These are phyloP conservation scores for Uromys caudimaculatus DNA, from an alignment of 2,797 vertebrate genomes.

Conservation along the genomic window DNA sequence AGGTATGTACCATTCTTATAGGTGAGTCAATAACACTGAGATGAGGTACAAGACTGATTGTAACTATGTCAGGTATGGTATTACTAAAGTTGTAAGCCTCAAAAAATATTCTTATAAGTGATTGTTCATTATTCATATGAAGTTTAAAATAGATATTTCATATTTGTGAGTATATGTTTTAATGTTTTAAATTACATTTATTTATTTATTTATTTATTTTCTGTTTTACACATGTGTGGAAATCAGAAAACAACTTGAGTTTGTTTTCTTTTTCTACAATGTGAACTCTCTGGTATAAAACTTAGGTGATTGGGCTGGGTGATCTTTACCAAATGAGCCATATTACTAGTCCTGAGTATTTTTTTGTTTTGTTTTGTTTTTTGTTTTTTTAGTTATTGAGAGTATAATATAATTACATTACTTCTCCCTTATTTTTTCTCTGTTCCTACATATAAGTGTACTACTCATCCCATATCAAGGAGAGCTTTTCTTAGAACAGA, in stretches of 20 bases:
- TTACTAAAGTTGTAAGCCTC: neutral
- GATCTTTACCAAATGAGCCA: neutral
- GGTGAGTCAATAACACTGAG: neutral
- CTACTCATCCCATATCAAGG: neutral
- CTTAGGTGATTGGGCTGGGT: neutral
- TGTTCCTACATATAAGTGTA: neutral
- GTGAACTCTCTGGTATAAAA: neutral
- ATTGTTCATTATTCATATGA: neutral
- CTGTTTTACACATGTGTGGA: neutral
- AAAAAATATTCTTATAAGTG: constrained; percentile 38
- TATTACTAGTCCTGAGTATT: neutral
- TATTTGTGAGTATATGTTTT: neutral
- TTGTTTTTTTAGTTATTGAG: neutral
- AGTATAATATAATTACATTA: neutral
- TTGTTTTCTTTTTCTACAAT: neutral
- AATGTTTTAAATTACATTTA: neutral
- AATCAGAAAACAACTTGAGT: neutral
- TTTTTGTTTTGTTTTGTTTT: neutral
- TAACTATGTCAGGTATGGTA: neutral
- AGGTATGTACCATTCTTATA: neutral
- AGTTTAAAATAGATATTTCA: neutral
- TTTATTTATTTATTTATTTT: neutral
- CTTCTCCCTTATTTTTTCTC: neutral
- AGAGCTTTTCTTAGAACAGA: neutral
- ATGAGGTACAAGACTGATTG: neutral